Conservation (phyloP, 2,888 invertebrate genomes). For the Scaptodrosophila latifasciaeformis region DNA sequence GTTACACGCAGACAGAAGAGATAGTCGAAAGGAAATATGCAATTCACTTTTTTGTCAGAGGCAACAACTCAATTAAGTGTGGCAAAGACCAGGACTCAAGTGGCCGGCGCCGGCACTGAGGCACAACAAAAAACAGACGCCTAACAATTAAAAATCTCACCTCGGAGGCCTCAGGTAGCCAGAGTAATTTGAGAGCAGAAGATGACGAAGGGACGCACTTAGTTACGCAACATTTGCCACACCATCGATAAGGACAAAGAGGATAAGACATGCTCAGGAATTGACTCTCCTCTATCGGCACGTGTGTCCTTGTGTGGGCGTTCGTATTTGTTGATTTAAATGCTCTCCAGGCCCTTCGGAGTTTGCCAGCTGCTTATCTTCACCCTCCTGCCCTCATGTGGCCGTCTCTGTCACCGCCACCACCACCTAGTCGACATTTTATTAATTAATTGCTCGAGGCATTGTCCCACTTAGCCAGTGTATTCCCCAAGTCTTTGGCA, state of each 20-base stretch:
- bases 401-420: neutral
- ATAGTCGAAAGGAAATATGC: conserved; percentile 29
- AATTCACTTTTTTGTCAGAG: conserved; percentile 26
- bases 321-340: conserved; percentile 57
- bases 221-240: conserved; percentile 62
- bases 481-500: too few relatives aligned
- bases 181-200: conserved; percentile 15
- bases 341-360: conserved; percentile 35
- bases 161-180: conserved; percentile 18
- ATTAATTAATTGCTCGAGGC: conserved; percentile 50
- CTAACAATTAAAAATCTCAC: conserved; percentile 58
- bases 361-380: conserved; percentile 49
- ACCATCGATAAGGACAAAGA: conserved; percentile 41
- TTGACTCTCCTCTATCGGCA: neutral
- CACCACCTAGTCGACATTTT: conserved; percentile 49
- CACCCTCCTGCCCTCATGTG: conserved; percentile 19
- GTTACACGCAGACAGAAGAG: conserved; percentile 13
- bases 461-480: too few relatives aligned
- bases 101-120: neutral
- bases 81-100: conserved; percentile 19
- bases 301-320: conserved; percentile 27
- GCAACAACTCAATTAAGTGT: conserved; percentile 57
- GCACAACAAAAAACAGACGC: conserved; percentile 20
- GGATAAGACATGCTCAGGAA: neutral
- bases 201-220: conserved; percentile 40